phyloP scores from a whole-genome alignment of 2,113 vertebrate genomes.

The Amphiprion ocellaris region DNA sequence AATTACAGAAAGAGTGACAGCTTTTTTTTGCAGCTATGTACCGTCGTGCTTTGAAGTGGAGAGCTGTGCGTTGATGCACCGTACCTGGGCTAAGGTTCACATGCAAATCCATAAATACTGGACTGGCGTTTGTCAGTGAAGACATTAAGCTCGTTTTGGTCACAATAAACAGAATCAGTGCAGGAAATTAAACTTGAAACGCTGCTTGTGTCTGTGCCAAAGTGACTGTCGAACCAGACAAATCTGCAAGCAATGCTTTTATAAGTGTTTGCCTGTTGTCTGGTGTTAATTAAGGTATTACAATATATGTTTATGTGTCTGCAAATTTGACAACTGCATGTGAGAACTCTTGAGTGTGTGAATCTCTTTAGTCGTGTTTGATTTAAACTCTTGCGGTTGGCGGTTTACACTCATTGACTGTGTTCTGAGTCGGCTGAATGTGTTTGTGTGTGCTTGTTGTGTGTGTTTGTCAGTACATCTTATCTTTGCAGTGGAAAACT shows the following conservation, averaged over 20 bases:
- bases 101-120: conserved; percentile 25
- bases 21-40: conserved; percentile 18
- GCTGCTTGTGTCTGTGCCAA: background rate
- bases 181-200: conserved; percentile 7
- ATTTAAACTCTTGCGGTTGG: conserved; percentile 36
- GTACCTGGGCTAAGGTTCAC: conserved; percentile 39
- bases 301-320: conserved; percentile 30
- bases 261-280: conserved; percentile 5
- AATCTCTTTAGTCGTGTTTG: conserved; percentile 33
- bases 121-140: background rate
- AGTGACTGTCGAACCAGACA: background rate
- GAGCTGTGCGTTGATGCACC: background rate
- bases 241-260: conserved; percentile 2
- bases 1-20: conserved; percentile 35
- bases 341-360: conserved; percentile 21
- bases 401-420: background rate
- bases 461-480: conserved; percentile 42
- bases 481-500: conserved; percentile 73
- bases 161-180: background rate
- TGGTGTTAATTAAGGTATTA: conserved; percentile 44
- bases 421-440: background rate
- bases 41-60: conserved; percentile 12
- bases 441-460: background rate
- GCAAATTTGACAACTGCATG: conserved; percentile 35
- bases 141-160: background rate